Base-by-base conservation (phyloP, 1,140 invertebrate genomes). In the Pseudomyrmex flavicornis region DNA sequence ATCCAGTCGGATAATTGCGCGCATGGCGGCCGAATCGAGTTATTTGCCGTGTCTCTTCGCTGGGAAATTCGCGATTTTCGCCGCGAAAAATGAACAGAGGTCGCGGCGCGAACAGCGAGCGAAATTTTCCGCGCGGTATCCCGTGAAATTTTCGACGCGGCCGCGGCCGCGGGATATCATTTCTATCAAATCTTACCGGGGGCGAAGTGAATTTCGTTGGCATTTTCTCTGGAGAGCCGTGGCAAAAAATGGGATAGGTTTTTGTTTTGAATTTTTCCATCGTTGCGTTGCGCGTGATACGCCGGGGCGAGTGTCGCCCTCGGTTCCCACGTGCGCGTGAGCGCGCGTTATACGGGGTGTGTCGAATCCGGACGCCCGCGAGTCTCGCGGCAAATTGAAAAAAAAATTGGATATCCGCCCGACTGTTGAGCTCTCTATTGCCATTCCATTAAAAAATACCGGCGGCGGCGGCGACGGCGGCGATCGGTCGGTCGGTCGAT, bases 401-500 rank as follows among this genome's bases (percentile, higher is more conserved):
- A 82, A 88, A 83, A 82, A 84, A 73, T 62, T 70, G 82, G 85
- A 90, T 89, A 87, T 35, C 84, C 85, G 82, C 84, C 83, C 86
- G 76, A 58, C 86, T 80, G 83, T 85, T 63, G 88, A 83, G 86
- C 82, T 85, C 86, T 85, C 88, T 88, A 87, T 83, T 87, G 83
- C 59, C 80, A 87, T 88, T 89, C 88, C 89, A 88, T 91, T 90
- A 85, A 84, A 89, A 91, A 90, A 91, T 87, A 87, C 87, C 85
- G 84, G 90, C 90, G 84, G 90, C 90, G 84, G 87, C 88, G 69
- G 84, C 77, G 83, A 63, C 84, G 83, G 46, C 48, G 46, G 13
- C 8, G 46, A 0, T 35, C 35, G 35, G 35, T 35, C 35, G 35
- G 35, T 35, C 35, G 35, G 35, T 35, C 5, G 22, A 13, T 35